Conservation (phyloP, 1,140 invertebrate species). For the Parapsyche elsis region DNA sequence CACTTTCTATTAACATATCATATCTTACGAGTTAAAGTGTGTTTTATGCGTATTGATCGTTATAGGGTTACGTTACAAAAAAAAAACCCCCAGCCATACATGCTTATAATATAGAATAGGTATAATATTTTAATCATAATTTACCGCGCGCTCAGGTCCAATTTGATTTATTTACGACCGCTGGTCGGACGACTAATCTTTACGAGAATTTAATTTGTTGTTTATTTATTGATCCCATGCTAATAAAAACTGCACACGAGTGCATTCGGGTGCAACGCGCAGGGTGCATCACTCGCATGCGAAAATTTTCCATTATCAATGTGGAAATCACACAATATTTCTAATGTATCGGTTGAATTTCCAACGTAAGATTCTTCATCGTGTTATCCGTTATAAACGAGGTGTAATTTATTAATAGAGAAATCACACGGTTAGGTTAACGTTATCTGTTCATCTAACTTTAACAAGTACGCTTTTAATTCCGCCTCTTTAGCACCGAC, state of each 20-base stretch:
- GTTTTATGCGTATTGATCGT: background rate
- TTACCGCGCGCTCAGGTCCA: constrained; percentile 42
- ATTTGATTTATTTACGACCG: constrained; percentile 56
- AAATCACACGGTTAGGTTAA: constrained; percentile 11
- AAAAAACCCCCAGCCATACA: background rate
- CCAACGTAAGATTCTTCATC: background rate
- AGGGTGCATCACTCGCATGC: too few relatives aligned
- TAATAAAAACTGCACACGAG: constrained; percentile 21
- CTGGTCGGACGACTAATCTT: constrained; percentile 55
- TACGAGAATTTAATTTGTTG: constrained; percentile 56
- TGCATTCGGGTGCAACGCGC: too few relatives aligned
- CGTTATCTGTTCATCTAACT: constrained; percentile 14
- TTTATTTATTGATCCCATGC: constrained; percentile 53
- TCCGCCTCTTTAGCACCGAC: constrained; percentile 23
- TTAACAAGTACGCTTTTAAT: constrained; percentile 20
- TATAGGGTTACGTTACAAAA: constrained; percentile 29
- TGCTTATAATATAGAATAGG: background rate
- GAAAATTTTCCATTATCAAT: too few relatives aligned
- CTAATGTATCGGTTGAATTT: too few relatives aligned
- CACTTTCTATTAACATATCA: too few relatives aligned
- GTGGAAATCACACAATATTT: too few relatives aligned
- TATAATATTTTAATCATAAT: constrained; percentile 56
- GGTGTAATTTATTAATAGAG: constrained; percentile 25
- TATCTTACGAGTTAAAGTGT: too few relatives aligned
- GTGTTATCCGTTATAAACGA: constrained; percentile 16